phyloP scores from a whole-genome alignment of 2,888 invertebrate species.

The Ormia ochracea region DNA sequence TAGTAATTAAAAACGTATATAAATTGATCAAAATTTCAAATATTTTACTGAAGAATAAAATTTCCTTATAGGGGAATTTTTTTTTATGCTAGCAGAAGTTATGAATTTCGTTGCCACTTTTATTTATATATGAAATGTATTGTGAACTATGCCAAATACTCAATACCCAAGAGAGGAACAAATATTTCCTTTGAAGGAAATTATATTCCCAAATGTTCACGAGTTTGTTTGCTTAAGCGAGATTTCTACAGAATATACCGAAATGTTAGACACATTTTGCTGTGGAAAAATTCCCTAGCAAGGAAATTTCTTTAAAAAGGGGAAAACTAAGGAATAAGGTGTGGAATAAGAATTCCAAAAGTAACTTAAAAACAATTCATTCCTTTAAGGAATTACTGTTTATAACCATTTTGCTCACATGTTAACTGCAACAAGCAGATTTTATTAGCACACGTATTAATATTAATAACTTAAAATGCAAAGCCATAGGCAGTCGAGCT shows the following conservation, averaged over 20 bases:
- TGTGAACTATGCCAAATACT: too few relatives aligned
- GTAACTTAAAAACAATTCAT: neutral
- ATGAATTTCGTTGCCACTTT: neutral
- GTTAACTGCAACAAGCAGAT: neutral
- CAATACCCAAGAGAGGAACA: neutral
- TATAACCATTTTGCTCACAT: neutral
- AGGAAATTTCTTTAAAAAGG: neutral
- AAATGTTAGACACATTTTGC: neutral
- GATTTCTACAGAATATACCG: too few relatives aligned
- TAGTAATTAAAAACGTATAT: neutral
- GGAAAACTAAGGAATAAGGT: neutral
- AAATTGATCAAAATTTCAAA: neutral
- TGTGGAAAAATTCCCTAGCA: neutral
- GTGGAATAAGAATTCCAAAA: neutral
- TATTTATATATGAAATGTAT: too few relatives aligned
- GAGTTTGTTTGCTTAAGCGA: too few relatives aligned
- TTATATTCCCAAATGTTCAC: neutral
- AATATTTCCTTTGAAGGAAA: neutral
- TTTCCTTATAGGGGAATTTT: slow-evolving; percentile 1
- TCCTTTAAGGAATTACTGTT: neutral
- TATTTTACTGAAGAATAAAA: neutral
- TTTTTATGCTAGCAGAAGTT: neutral
- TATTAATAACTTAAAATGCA: slow-evolving; percentile 39
- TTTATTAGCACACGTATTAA: slow-evolving; percentile 19
- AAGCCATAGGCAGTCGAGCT: slow-evolving; percentile 1